Evolutionary conservation across 2,113 vertebrate species (phyloP).

Genomic region (Orthonyx spaldingii): DNA sequence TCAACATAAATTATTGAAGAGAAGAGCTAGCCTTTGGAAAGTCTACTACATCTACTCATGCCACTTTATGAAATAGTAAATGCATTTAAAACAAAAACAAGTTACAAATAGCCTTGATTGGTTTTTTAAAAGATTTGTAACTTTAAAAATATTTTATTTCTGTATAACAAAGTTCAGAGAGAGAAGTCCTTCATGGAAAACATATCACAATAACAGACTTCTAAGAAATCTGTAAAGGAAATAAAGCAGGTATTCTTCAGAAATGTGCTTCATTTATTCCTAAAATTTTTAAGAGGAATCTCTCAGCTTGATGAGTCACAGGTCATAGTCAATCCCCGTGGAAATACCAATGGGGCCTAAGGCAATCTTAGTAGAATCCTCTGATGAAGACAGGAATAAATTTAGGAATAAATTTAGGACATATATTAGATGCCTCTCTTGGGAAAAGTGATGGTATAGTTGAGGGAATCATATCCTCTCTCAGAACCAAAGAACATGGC

Average conservation of each 20-base stretch:
- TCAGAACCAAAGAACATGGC: not conserved
- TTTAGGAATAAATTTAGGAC: not conserved
- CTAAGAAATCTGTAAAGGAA: not conserved
- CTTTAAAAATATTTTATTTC: not conserved
- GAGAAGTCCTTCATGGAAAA: not conserved
- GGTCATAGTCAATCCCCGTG: not conserved
- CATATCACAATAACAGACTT: not conserved
- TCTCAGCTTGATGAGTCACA: not conserved
- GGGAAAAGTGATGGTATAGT: not conserved
- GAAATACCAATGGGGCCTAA: not conserved
- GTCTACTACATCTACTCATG: not conserved
- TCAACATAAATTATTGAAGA: not conserved
- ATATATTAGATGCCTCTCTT: not conserved
- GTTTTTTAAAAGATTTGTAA: not conserved
- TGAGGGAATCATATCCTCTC: not conserved
- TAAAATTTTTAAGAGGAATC: not conserved
- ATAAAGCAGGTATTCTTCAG: not conserved
- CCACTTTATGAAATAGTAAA: not conserved
- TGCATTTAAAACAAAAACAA: not conserved
- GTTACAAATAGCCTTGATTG: not conserved
- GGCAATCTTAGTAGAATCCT: not conserved
- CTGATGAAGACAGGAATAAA: not conserved
- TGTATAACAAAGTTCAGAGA: not conserved
- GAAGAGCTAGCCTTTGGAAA: not conserved
- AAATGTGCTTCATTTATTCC: not conserved